Evolutionary conservation across 2,797 vertebrate genomes (phyloP).

Genomic region (Apogon hyalosoma): DNA sequence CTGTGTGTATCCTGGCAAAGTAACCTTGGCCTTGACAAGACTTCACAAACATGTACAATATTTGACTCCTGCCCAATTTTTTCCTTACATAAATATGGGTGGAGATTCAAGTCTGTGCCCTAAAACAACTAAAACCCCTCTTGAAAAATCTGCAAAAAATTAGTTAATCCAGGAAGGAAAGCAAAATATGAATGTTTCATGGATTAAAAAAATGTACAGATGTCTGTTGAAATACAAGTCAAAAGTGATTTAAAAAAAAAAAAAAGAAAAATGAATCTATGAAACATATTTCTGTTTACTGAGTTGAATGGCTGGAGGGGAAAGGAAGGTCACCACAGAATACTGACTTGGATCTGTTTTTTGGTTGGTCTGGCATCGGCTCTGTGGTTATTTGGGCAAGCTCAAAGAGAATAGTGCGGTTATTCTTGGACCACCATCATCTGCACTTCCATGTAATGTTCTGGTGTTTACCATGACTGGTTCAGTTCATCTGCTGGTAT

Average conservation of each 20-base stretch:
- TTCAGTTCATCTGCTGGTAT: conserved; percentile 60
- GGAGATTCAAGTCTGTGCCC: conserved; percentile 35
- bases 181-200: conserved; percentile 5
- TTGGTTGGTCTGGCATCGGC: conserved; percentile 73
- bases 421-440: conserved; percentile 72
- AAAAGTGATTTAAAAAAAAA: conserved; percentile 1
- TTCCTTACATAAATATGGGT: conserved; percentile 51
- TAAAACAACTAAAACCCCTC: conserved; percentile 31
- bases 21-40: conserved; percentile 50
- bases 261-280: conserved; percentile 40
- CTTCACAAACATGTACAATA: conserved; percentile 57
- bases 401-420: conserved; percentile 75
- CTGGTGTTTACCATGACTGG: conserved; percentile 63
- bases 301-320: conserved; percentile 70
- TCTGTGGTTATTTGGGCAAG: conserved; percentile 69
- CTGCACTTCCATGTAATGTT: conserved; percentile 70
- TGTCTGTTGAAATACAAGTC: conserved; percentile 19
- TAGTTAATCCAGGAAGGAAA: conserved; percentile 24
- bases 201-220: conserved; percentile 21
- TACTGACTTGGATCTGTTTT: conserved; percentile 58
- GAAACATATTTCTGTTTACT: conserved; percentile 60
- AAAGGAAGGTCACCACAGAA: conserved; percentile 67
- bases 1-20: conserved; percentile 65
- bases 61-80: conserved; percentile 48
- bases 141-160: conserved; percentile 35